Percentiles rank a stretch among this genome's conserved stretches.
Evolutionary conservation across 2,888 invertebrate species (phyloP).

Genomic region (Drosophila pseudotalamancana): DNA sequence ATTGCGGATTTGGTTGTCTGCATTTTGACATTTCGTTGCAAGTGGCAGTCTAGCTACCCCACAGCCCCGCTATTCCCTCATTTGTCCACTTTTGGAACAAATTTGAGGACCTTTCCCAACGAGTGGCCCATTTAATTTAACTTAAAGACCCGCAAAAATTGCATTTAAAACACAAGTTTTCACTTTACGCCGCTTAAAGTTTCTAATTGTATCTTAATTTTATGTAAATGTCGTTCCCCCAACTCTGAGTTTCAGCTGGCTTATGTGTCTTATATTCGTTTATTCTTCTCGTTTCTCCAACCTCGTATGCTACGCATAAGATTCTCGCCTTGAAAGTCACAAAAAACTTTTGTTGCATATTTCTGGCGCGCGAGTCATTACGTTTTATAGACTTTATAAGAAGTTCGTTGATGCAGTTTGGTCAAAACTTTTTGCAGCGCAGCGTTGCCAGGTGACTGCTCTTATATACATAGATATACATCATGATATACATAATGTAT

Average conservation of each 20-base stretch:
- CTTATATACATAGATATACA: conserved; percentile 5
- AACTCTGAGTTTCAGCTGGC: conserved; percentile 20
- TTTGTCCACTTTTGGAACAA: background rate
- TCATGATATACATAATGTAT: conserved; percentile 2
- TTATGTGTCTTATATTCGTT: conserved; percentile 18
- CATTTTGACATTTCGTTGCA: conserved; percentile 26
- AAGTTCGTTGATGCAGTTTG: conserved; percentile 71
- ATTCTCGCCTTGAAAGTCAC: conserved; percentile 57
- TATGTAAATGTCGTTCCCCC: conserved; percentile 45
- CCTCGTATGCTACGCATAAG: conserved; percentile 5
- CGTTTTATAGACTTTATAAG: conserved; percentile 76
- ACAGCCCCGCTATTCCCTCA: no score
- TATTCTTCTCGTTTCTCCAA: background rate
- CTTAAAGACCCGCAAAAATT: conserved; percentile 9
- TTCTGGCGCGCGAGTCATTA: conserved; percentile 71
- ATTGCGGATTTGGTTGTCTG: conserved; percentile 17
- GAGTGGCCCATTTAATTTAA: conserved; percentile 14
- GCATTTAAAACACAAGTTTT: conserved; percentile 16
- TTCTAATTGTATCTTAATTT: conserved; percentile 63
- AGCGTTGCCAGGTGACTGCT: conserved; percentile 47
- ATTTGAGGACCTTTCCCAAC: conserved; percentile 22
- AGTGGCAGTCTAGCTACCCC: background rate
- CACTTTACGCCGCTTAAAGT: conserved; percentile 17
- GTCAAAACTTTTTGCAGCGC: conserved; percentile 61
- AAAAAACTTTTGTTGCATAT: conserved; percentile 71